Conservation (phyloP, 2,888 invertebrate genomes). For the Stenolophus ochropezus region DNA sequence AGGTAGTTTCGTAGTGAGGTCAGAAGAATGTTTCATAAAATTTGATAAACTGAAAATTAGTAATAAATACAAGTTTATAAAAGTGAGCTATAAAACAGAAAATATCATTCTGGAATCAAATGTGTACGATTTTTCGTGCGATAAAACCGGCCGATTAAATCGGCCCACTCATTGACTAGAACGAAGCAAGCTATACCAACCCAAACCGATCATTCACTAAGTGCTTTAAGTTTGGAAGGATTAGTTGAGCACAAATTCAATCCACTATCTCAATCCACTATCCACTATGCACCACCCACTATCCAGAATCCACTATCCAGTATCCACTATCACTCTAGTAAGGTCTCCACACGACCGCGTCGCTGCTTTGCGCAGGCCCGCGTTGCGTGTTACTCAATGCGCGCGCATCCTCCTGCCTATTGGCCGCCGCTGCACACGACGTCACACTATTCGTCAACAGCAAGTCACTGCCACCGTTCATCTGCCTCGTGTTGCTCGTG, state of each 20-base stretch:
- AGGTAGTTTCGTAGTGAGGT: no score
- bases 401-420: constrained; percentile 75
- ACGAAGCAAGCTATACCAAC: background rate
- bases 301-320: constrained; percentile 20
- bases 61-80: no score
- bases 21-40: no score
- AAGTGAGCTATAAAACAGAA: no score
- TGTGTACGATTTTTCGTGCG: no score
- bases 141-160: no score
- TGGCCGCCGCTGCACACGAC: constrained; percentile 77
- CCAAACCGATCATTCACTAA: constrained; percentile 15
- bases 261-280: constrained; percentile 14
- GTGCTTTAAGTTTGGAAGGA: constrained; percentile 55
- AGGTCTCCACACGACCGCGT: constrained; percentile 85
- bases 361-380: constrained; percentile 79
- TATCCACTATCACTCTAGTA: constrained; percentile 74
- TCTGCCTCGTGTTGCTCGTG: constrained; percentile 77
- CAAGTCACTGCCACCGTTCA: constrained; percentile 73
- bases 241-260: constrained; percentile 55
- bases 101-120: no score
- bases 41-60: no score
- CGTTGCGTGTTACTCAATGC: constrained; percentile 73
- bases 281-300: constrained; percentile 4
- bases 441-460: constrained; percentile 77
- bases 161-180: no score